Conservation (phyloP, 2,888 invertebrate genomes). For the Hemicrepidius hirtus region DNA sequence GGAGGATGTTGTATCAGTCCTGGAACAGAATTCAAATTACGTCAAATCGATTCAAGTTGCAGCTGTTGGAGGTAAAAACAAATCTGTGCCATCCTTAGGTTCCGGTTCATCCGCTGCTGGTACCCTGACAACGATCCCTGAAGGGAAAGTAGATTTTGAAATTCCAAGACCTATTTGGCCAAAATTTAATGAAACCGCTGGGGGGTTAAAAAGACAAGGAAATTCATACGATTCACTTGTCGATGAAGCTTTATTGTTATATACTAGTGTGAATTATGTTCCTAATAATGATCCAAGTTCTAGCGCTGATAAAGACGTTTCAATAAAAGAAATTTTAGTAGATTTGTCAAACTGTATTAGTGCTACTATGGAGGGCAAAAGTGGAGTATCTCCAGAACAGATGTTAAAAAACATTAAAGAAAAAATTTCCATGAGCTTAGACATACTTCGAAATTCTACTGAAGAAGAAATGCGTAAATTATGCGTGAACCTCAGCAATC, state of each 20-base stretch:
- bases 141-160: slow-evolving; percentile 70
- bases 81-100: slow-evolving; percentile 62
- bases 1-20: slow-evolving; percentile 64
- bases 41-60: slow-evolving; percentile 69
- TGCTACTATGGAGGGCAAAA: slow-evolving; percentile 68
- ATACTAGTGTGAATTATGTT: slow-evolving; percentile 67
- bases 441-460: slow-evolving; percentile 65
- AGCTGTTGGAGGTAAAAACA: slow-evolving; percentile 60
- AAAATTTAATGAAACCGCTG: slow-evolving; percentile 54
- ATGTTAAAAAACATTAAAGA: slow-evolving; percentile 69
- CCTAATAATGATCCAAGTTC: slow-evolving; percentile 51
- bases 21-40: slow-evolving; percentile 69
- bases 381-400: slow-evolving; percentile 66
- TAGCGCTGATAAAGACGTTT: slow-evolving; percentile 60
- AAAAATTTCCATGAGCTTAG: slow-evolving; percentile 67
- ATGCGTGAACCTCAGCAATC: slow-evolving; percentile 69
- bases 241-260: slow-evolving; percentile 69
- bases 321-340: slow-evolving; percentile 69
- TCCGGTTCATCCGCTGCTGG: slow-evolving; percentile 64
- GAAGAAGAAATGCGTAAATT: slow-evolving; percentile 71
- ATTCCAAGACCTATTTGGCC: slow-evolving; percentile 72
- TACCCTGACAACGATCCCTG: slow-evolving; percentile 71
- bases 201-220: slow-evolving; percentile 46
- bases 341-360: slow-evolving; percentile 70
- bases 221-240: slow-evolving; percentile 68